Conservation (phyloP, 2,888 invertebrate species). For the Syrphus vitripennis region DNA sequence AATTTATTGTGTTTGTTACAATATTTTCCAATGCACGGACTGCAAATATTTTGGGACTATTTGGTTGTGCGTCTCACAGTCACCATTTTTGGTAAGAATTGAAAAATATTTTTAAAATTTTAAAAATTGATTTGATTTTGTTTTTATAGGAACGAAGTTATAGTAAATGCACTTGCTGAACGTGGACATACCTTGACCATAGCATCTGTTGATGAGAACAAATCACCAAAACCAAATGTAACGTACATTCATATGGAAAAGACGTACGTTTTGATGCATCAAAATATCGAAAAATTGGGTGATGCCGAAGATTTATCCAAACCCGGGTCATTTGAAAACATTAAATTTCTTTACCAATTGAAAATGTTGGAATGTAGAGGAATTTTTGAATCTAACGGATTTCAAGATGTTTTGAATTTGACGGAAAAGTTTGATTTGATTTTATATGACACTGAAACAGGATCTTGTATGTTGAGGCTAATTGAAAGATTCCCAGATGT, state of each 20-base stretch:
- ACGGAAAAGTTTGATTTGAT: slow-evolving; percentile 76
- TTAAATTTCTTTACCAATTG: slow-evolving; percentile 43
- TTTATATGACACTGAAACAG: slow-evolving; percentile 74
- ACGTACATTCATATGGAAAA: slow-evolving; percentile 73
- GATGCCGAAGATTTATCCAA: neutral
- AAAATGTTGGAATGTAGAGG: slow-evolving; percentile 52
- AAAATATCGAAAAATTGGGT: neutral
- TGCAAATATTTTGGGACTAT: slow-evolving; percentile 48
- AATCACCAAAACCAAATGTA: slow-evolving; percentile 42
- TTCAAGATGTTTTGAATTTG: slow-evolving; percentile 74
- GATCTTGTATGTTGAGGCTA: slow-evolving; percentile 74
- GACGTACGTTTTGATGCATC: neutral
- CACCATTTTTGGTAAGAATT: slow-evolving; percentile 46
- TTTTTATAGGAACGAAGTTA: slow-evolving; percentile 34
- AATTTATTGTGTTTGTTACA: neutral
- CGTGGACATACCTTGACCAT: slow-evolving; percentile 44
- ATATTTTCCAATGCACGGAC: neutral
- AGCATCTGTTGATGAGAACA: slow-evolving; percentile 20
- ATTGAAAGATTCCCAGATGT: slow-evolving; percentile 75
- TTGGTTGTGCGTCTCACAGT: slow-evolving; percentile 52
- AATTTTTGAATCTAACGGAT: slow-evolving; percentile 70
- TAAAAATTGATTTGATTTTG: neutral
- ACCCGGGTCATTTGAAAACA: neutral
- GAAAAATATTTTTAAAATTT: neutral
- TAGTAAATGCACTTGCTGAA: slow-evolving; percentile 21